Evolutionary conservation across 2,797 vertebrate genomes (phyloP), one percentile per base, ranked within the genome.

Genomic region (Sebastiscus albofasciatus): DNA sequence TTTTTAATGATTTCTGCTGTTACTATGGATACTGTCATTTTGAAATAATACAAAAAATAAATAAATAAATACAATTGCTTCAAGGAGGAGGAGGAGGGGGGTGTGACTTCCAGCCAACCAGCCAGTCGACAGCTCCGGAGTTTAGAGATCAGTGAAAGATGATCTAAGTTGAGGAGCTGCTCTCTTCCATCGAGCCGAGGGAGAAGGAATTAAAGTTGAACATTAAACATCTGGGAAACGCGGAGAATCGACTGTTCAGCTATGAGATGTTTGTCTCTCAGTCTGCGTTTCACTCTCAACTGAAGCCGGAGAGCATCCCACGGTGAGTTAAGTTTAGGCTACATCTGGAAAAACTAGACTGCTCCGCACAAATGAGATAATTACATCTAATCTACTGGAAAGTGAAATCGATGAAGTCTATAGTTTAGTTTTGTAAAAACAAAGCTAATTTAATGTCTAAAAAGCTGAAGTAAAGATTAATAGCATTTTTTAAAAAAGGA

Each of bases 91-190:
- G 58, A 76, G 73, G 80, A 22, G 79, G 54, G 34, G 31, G 87
- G 80, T 74, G 83, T 77, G 89, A 88, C 91, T 87, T 88, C 56
- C 83, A 91, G 82, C 33, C 77, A 34, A 72, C 34, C 56, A 16
- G 79, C 39, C 56, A 16, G 79, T 79, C 82, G 33, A 73, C 83
- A 67, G 9, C 77, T 85, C 62, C 79, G 62, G 77, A 87, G 72
- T 78, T 62, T 39, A 22, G 77, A 82, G 75, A 73, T 31, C 72
- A 70, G 77, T 33, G 7, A 78, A 79, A 79, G 87, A 92, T 89
- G 90, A 84, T 33, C 6, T 77, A 80, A 79, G 87, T 92, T 89
- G 90, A 83, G 79, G 77, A 84, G 83, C 82, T 58, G 79, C 84
- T 56, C 52, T 72, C 64, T 13, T 26, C 67, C 33, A 3, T 8